Conservation (phyloP, 2,797 vertebrate species). For the Sciaenops ocellatus region DNA sequence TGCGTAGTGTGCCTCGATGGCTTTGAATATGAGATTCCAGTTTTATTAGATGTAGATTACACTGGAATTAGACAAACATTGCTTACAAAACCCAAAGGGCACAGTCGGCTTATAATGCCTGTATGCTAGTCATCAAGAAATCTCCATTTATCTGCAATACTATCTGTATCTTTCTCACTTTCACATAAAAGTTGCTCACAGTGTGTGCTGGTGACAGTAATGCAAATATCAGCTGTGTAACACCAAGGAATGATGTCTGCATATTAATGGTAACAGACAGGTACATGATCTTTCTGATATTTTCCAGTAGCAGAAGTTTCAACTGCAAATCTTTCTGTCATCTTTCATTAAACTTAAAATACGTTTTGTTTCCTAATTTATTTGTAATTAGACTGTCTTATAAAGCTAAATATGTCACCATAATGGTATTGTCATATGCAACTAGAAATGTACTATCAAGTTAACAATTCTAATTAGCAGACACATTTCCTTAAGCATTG, state of each 20-base stretch:
- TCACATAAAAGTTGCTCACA: neutral
- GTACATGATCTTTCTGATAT: neutral
- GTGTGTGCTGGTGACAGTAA: neutral
- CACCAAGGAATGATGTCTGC: neutral
- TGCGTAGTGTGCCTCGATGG: slow-evolving; percentile 38
- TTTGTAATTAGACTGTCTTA: neutral
- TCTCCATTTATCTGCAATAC: slow-evolving; percentile 7
- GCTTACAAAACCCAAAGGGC: slow-evolving; percentile 47
- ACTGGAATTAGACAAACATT: slow-evolving; percentile 61
- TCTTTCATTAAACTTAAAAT: neutral
- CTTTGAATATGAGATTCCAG: slow-evolving; percentile 62
- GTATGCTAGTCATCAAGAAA: slow-evolving; percentile 8
- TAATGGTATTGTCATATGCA: neutral
- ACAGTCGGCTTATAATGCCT: slow-evolving; percentile 25
- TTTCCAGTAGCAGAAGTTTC: neutral
- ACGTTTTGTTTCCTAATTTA: neutral
- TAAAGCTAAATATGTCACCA: neutral
- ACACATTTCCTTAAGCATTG: neutral
- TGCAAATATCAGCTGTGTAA: slow-evolving; percentile 21
- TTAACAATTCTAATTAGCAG: slow-evolving; percentile 11
- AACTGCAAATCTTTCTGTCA: neutral
- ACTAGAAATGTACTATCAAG: neutral
- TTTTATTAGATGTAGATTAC: slow-evolving; percentile 62
- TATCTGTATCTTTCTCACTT: slow-evolving; percentile 14
- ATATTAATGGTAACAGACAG: slow-evolving; percentile 1